Evolutionary conservation across 2,888 invertebrate genomes (phyloP).

Genomic region (Tetanocera ferruginea): DNA sequence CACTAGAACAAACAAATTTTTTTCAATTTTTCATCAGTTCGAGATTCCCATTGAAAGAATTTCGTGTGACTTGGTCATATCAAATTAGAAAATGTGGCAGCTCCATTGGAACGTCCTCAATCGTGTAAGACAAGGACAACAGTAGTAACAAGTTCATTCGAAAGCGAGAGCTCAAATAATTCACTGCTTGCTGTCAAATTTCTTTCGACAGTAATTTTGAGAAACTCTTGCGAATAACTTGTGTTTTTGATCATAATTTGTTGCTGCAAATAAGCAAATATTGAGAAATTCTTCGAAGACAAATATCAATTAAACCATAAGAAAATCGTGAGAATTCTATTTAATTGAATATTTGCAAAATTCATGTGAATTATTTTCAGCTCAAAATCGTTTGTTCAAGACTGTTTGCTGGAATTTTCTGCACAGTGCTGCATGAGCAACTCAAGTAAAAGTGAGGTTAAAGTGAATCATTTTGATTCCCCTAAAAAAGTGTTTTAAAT

Average conservation of each 20-base stretch:
- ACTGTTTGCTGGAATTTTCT: not conserved
- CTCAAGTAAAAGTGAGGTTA: slow-evolving; percentile 25
- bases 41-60: no score
- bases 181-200: slow-evolving; percentile 23
- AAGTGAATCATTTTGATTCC: not conserved
- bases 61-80: no score
- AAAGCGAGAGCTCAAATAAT: not conserved
- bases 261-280: not conserved
- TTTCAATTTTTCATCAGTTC: no score
- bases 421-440: not conserved
- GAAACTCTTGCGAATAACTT: not conserved
- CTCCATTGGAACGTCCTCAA: not conserved
- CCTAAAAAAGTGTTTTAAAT: not conserved
- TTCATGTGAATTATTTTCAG: not conserved
- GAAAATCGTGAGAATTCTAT: not conserved
- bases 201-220: slow-evolving; percentile 14
- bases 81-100: no score
- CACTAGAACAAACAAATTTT: no score
- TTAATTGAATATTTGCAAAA: not conserved
- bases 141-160: not conserved
- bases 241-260: not conserved
- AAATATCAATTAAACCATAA: not conserved
- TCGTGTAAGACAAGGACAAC: not conserved
- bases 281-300: not conserved
- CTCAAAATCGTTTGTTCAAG: not conserved